Percentiles rank a stretch among this genome's conserved stretches.
Conservation (phyloP, 2,113 vertebrate species). For the Nyctibius bracteatus region DNA sequence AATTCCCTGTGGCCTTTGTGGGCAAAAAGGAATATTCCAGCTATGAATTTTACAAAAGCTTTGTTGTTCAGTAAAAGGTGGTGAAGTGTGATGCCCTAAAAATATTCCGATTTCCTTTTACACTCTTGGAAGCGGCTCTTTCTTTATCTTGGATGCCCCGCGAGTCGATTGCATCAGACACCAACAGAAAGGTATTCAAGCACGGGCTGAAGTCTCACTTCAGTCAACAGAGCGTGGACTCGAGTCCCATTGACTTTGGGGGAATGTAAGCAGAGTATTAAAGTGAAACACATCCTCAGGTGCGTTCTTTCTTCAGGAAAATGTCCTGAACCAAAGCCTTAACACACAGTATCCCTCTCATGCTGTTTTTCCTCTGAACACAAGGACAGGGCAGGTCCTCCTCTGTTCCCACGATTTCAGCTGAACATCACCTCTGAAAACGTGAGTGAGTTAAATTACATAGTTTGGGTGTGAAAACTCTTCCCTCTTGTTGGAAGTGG, state of each 20-base stretch:
- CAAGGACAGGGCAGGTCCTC: neutral
- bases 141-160: constrained; percentile 49
- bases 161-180: constrained; percentile 44
- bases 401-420: neutral
- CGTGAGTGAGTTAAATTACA: neutral
- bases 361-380: neutral
- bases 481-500: neutral
- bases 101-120: neutral
- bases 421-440: neutral
- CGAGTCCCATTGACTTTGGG: constrained; percentile 6
- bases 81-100: neutral
- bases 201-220: constrained; percentile 22
- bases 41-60: constrained; percentile 31
- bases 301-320: constrained; percentile 20
- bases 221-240: neutral
- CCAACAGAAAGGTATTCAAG: constrained; percentile 42
- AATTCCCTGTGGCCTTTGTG: neutral
- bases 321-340: neutral
- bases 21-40: neutral
- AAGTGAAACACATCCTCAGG: neutral
- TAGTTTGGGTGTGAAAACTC: neutral
- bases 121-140: neutral
- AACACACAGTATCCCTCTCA: neutral
- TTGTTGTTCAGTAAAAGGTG: neutral
- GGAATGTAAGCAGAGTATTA: neutral